A percentile compares a stretch with the other conserved stretches of the same genome.
phyloP scores from a whole-genome alignment of 2,113 vertebrate genomes.

The Grallaria varia region DNA sequence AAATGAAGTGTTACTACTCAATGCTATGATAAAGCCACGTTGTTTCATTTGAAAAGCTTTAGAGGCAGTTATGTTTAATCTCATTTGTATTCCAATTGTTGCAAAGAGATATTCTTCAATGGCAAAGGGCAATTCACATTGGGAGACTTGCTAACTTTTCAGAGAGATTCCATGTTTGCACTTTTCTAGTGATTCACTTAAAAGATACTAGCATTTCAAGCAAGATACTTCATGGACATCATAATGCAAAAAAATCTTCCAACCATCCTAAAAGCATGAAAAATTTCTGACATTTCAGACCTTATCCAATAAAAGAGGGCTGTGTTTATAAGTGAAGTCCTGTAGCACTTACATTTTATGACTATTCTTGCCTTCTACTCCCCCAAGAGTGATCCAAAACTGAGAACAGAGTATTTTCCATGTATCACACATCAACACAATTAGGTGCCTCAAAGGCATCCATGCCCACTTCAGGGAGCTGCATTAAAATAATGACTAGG shows the following conservation, averaged over 20 bases:
- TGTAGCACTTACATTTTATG: not conserved
- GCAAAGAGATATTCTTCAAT: not conserved
- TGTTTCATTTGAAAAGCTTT: slow-evolving; percentile 32
- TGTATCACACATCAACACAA: not conserved
- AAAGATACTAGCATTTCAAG: not conserved
- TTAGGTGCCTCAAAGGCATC: not conserved
- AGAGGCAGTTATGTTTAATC: not conserved
- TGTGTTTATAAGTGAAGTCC: not conserved
- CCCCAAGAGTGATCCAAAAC: not conserved
- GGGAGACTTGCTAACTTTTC: not conserved
- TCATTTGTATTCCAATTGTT: not conserved
- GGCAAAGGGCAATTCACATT: not conserved
- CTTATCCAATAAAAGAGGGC: not conserved
- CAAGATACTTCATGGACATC: not conserved
- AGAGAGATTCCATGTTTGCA: not conserved
- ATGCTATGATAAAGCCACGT: not conserved
- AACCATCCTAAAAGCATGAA: not conserved
- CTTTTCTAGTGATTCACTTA: not conserved
- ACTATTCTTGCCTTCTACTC: not conserved
- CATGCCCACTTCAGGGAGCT: not conserved
- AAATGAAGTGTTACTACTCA: slow-evolving; percentile 43
- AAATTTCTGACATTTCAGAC: not conserved
- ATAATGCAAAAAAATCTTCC: not conserved
- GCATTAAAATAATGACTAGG: not conserved
- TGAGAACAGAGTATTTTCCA: not conserved